Evolutionary conservation across 2,888 invertebrate genomes (phyloP).

Genomic region (Dynastes maya): DNA sequence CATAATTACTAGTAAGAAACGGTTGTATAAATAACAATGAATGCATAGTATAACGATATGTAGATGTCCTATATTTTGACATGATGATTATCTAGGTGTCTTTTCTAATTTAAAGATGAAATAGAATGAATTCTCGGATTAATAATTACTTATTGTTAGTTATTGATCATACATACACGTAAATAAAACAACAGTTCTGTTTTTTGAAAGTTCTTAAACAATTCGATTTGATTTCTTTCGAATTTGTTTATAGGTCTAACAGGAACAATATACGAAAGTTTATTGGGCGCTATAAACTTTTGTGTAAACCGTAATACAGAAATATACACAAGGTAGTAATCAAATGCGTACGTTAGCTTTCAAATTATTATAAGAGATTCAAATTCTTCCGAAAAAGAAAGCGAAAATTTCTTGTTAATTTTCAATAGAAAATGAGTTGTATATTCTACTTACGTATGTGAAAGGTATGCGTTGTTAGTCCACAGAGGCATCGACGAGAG

Average conservation of each 20-base stretch:
- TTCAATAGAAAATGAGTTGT: conserved; percentile 32
- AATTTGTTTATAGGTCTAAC: conserved; percentile 6
- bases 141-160: no score
- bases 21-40: conserved; percentile 34
- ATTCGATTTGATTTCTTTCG: conserved; percentile 25
- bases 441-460: conserved; percentile 57
- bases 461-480: conserved; percentile 56
- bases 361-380: not conserved
- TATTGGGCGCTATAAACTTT: conserved; percentile 3
- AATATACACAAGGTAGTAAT: not conserved
- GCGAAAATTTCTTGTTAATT: not conserved
- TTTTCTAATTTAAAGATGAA: not conserved
- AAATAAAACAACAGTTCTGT: not conserved
- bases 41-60: not conserved
- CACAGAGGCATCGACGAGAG: conserved; percentile 57
- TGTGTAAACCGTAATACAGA: not conserved
- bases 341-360: no score
- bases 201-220: not conserved
- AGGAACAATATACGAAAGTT: conserved; percentile 15
- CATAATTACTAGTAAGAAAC: conserved; percentile 33
- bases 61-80: conserved; percentile 28
- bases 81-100: not conserved
- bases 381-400: no score
- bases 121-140: no score
- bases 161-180: no score